Evolutionary conservation across 35 echinoderm and acorn worm genomes (phyloP), one percentile per base, ranked within the genome.

Genomic region (Nesometra sesokonis): DNA sequence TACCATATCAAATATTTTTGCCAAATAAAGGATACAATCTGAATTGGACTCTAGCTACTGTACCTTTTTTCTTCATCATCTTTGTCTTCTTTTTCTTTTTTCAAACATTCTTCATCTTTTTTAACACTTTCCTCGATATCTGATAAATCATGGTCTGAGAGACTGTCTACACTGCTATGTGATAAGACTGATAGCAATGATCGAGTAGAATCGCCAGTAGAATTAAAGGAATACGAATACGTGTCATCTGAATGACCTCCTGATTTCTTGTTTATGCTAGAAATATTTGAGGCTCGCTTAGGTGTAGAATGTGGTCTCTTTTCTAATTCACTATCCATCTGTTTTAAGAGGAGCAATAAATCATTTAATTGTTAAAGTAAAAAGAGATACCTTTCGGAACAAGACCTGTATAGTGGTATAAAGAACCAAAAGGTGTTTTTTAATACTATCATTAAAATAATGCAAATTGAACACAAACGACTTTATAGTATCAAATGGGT

Each of bases 111-210:
- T n/a, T n/a, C n/a, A n/a, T n/a, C n/a, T n/a, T n/a, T n/a, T n/a
- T n/a, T n/a, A n/a, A n/a, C n/a, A n/a, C n/a, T 83, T 11, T 34
- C 35, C 0, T 35, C 81, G 7, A 27, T 35, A 21, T 83, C 35
- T 13, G 81, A 37, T 13, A 83, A 5, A 27, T 29, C n/a, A 30
- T 38, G 34, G 37, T 35, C 34, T 30, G 81, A 83, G 5, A 83
- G 15, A 29, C 81, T 83, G 2, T 83, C 81, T 13, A 83, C 81
- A 29, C 33, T 36, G 35, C 81, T 83, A 39, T 83, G 81, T 8
- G 81, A 83, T 29, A 83, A 83, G 23, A 83, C 81, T 3, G 81
- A 83, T 27, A 83, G 27, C 32, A 83, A 31, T 3, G 81, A 83
- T 31, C 36, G 9, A 13, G 81, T 83, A 0, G 81, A 83, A 30